Evolutionary conservation across 2,113 vertebrate genomes (phyloP).

Genomic region (human): DNA sequence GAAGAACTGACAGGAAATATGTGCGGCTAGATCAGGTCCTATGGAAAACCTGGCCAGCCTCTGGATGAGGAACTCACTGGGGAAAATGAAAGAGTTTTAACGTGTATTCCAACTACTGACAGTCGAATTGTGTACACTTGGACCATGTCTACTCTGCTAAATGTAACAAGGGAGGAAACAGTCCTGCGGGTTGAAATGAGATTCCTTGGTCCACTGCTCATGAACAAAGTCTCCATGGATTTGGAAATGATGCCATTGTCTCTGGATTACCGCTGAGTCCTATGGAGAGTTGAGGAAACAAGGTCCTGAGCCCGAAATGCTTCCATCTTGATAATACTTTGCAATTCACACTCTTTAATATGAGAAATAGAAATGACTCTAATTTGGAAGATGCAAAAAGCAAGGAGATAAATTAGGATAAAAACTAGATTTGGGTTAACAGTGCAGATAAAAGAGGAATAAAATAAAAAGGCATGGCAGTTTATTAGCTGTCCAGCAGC

Average conservation of each 20-base stretch:
- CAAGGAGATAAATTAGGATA: neutral
- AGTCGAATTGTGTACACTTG: too few relatives aligned
- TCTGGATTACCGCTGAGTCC: neutral
- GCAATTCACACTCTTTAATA: neutral
- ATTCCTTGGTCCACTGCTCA: neutral
- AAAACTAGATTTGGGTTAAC: constrained; percentile 25
- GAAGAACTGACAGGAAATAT: neutral
- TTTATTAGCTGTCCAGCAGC: constrained; percentile 55
- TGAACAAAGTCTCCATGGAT: neutral
- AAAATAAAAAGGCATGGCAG: neutral
- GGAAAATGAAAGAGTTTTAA: neutral
- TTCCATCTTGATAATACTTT: neutral
- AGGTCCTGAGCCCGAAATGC: neutral
- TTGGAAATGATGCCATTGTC: neutral
- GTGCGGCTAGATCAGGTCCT: neutral
- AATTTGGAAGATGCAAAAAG: constrained; percentile 29
- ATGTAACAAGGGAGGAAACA: neutral
- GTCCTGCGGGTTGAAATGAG: neutral
- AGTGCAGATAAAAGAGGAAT: neutral
- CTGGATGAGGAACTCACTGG: neutral
- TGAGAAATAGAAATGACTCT: neutral
- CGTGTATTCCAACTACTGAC: neutral
- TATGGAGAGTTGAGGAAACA: neutral
- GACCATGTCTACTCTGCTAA: neutral
- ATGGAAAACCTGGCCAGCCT: accelerated